Evolutionary conservation across 35 echinoderm and acorn worm genomes (phyloP).

Genomic region (Strongylocentrotus purpuratus): DNA sequence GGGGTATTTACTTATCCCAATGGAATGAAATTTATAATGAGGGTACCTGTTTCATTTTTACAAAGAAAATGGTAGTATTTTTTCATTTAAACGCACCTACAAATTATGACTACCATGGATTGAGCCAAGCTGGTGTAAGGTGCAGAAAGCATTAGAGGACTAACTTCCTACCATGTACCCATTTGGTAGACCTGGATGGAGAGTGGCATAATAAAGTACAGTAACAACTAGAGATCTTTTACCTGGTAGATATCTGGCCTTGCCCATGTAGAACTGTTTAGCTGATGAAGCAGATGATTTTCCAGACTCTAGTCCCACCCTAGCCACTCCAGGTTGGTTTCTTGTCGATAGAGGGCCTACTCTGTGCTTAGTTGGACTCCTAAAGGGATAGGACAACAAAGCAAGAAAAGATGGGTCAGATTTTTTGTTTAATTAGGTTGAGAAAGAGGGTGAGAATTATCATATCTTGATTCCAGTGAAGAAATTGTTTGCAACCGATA

Average conservation of each 20-base stretch:
- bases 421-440: no score
- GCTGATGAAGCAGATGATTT: constrained; percentile 86
- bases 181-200: not conserved
- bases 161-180: not conserved
- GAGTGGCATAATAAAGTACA: not conserved
- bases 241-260: constrained; percentile 88
- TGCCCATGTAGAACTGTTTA: constrained; percentile 85
- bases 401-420: not conserved
- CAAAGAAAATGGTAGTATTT: no score
- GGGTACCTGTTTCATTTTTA: no score
- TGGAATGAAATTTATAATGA: no score
- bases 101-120: no score
- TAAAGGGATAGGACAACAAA: not conserved
- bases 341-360: constrained; percentile 32
- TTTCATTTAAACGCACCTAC: no score
- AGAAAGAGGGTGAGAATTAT: no score
- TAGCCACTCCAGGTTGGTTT: constrained; percentile 38
- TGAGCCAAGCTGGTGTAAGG: no score
- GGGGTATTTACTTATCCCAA: no score
- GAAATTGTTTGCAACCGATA: no score
- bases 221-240: not conserved
- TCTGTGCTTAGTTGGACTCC: constrained; percentile 79
- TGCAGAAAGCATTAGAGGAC: no score
- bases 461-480: no score
- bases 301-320: constrained; percentile 75